phyloP scores from a whole-genome alignment of 2,888 invertebrate genomes.

The Sussaba pulchella region DNA sequence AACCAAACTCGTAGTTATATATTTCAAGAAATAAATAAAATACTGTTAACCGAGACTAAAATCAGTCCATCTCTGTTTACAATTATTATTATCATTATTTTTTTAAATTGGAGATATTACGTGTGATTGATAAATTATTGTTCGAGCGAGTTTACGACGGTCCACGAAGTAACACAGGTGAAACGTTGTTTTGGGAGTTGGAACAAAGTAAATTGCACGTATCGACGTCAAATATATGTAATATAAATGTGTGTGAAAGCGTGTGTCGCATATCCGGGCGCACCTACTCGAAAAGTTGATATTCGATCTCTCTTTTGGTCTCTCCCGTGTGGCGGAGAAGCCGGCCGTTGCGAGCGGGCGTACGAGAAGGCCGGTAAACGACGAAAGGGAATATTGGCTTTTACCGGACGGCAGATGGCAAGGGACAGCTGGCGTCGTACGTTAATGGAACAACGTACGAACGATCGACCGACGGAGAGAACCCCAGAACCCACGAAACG shows the following conservation, averaged over 20 bases:
- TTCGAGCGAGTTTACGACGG: neutral
- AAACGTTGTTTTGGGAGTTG: conserved; percentile 9
- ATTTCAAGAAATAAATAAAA: too few relatives aligned
- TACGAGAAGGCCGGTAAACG: conserved; percentile 29
- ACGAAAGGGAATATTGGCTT: conserved; percentile 66
- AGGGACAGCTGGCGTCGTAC: conserved; percentile 68
- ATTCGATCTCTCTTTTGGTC: conserved; percentile 31
- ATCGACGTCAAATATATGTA: neutral
- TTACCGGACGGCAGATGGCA: conserved; percentile 71
- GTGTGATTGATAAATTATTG: too few relatives aligned
- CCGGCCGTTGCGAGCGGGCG: conserved; percentile 50
- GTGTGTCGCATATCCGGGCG: neutral
- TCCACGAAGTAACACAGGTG: neutral
- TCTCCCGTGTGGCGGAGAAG: neutral
- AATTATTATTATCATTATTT: too few relatives aligned
- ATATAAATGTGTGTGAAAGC: too few relatives aligned
- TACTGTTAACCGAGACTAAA: too few relatives aligned
- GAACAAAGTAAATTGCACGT: neutral
- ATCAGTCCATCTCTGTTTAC: too few relatives aligned
- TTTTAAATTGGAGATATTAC: too few relatives aligned
- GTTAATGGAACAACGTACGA: conserved; percentile 53
- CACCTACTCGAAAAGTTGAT: conserved; percentile 11
- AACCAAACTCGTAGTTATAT: too few relatives aligned
- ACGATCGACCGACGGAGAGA: conserved; percentile 27
- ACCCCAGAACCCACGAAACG: neutral